These are phyloP conservation scores for Buphagus erythrorhynchus DNA, from an alignment of 2,797 vertebrate genomes.

Conservation along the genomic window DNA sequence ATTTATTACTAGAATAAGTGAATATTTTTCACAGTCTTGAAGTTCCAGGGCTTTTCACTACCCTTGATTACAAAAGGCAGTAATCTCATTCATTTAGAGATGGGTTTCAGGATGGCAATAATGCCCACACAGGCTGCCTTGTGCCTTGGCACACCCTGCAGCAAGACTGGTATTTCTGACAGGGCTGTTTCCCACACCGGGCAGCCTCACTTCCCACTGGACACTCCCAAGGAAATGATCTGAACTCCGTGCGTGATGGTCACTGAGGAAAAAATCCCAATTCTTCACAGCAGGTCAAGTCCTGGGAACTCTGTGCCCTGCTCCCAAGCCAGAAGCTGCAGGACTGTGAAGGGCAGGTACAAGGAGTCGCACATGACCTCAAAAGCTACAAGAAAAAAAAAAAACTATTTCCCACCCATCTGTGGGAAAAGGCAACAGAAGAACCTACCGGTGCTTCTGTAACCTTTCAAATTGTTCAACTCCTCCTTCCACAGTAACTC, in stretches of 20 bases:
- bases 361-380: rapidly evolving
- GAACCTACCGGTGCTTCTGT: neutral
- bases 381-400: neutral
- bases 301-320: rapidly evolving
- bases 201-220: neutral
- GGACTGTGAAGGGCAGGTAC: neutral
- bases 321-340: neutral
- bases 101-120: neutral
- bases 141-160: neutral
- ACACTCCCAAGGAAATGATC: neutral
- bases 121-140: neutral
- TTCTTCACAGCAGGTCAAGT: neutral
- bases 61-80: neutral
- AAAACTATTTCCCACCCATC: too few relatives aligned
- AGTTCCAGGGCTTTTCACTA: neutral
- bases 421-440: neutral
- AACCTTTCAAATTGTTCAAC: neutral
- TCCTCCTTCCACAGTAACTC: neutral
- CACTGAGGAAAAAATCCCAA: neutral
- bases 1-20: neutral
- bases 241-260: rapidly evolving
- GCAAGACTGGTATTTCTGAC: neutral
- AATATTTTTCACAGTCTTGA: neutral
- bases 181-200: neutral
- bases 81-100: neutral